A percentile compares a stretch with the other conserved stretches of the same genome.
These are phyloP conservation scores for Pteronura brasiliensis DNA, from an alignment of 2,113 vertebrate genomes.

Conservation along the genomic window DNA sequence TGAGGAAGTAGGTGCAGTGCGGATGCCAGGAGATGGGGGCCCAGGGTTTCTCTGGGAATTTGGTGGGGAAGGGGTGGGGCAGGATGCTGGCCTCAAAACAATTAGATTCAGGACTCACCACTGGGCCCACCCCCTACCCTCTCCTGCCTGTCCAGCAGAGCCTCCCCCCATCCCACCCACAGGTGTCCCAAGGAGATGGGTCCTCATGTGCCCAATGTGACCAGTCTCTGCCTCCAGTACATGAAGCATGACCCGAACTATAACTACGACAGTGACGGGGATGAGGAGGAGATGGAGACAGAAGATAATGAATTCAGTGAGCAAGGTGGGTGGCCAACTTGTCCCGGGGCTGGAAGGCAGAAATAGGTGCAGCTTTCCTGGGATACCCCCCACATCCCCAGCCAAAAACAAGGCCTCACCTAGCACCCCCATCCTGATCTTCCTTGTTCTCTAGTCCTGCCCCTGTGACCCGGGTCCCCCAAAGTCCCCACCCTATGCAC, in stretches of 20 bases:
- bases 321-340: slow-evolving; percentile 80
- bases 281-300: slow-evolving; percentile 91
- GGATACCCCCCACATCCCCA: too few relatives aligned
- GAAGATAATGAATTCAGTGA: slow-evolving; percentile 91
- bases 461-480: not conserved
- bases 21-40: not conserved
- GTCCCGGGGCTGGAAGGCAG: not conserved
- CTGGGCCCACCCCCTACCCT: fast-evolving
- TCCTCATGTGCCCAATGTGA: slow-evolving; percentile 88
- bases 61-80: not conserved
- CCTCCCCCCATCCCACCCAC: not conserved
- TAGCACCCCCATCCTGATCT: not conserved
- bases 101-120: not conserved
- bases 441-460: not conserved
- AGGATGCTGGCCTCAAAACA: not conserved
- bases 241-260: slow-evolving; percentile 96
- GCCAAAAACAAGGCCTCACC: not conserved
- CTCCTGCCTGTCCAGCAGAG: not conserved
- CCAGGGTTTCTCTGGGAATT: not conserved
- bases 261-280: slow-evolving; percentile 90
- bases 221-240: slow-evolving; percentile 91
- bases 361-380: not conserved
- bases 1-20: slow-evolving; percentile 85
- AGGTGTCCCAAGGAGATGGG: slow-evolving; percentile 96
- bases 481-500: too few relatives aligned